Evolutionary conservation across 1,140 invertebrate species (phyloP), one percentile per base, ranked within the genome.

Genomic region (Lepidurus apus): DNA sequence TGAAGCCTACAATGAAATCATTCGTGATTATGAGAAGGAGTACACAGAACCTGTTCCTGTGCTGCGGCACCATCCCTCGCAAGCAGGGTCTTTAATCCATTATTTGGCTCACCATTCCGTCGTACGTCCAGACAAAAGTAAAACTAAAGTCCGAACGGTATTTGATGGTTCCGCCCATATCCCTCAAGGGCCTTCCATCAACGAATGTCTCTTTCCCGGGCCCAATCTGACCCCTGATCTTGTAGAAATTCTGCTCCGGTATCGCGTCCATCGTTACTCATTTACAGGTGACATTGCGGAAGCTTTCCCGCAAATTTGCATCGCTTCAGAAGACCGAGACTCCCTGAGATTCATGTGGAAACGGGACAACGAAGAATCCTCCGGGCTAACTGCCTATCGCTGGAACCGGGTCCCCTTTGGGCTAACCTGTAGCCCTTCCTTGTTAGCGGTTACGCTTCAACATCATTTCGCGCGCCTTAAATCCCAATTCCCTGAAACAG

Each of bases 371-470:
- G 9, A 73, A 11, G 1, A 73, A 0, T 26, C 73, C 21, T 21
- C 10, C 7, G 34, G 8, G 11, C 9, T 73, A 9, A 73, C 1
- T 24, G 73, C 21, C 8, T 73, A 73, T 11, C 8, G 73, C 1
- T 73, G 73, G 73, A 73, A 73, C 8, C 73, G 73, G 73, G 73
- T 73, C 8, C 73, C 73, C 11, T 73, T 73, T 11, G 73, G 73
- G 10, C 73, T 73, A 73, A 24, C 73, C 11, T 7, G 73, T 26
- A 73, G 73, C 73, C 73, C 73, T 1, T 13, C 10, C 73, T 24
- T 73, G 8, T 73, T 11, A 73, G 34, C 7, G 34, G 73, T 26
- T 24, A 26, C 8, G 7, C 21, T 73, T 26, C 11, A 24, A 11
- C 21, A 73, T 24, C 34, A 26, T 26, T 8, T 73, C 21, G 73